Base-by-base conservation (phyloP, 2,888 invertebrate species). In the Eilema sororculum region DNA sequence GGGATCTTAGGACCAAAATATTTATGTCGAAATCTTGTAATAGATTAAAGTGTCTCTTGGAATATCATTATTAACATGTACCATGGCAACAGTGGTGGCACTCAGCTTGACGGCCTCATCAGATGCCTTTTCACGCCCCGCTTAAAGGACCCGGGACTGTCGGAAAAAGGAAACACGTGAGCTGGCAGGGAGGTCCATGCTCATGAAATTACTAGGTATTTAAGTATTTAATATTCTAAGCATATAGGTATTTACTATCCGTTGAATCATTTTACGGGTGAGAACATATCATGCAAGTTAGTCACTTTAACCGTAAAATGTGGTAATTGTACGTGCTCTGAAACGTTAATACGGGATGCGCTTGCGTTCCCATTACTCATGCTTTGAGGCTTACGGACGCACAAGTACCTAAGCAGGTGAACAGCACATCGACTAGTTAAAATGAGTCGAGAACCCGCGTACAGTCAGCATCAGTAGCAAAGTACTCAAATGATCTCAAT, bases 231-330 rank as follows among this genome's bases (percentile, higher is more conserved):
- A 57, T 58, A 58, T 58, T 24, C 58, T 16, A 28, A 13, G 33
- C 25, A 24, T 58, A 0, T 58, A 0, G 25, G 3, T 58, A 30
- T 22, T n/a, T n/a, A n/a, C n/a, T 24, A 24, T 9, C 25, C 12
- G 41, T 30, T 69, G 69, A 69, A 59, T 63, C 68, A 68, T 63
- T 68, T 28, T 24, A 59, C 13, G 25, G 30, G 28, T 56, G 60
- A 30, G 52, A 69, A 57, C 65, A 65, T 60, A 25, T 59, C n/a
- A 56, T 61, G 33, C 16, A 37, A 65, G 69, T 65, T 69, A 69
- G 69, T 69, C 69, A 69, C 56, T 65, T 69, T 61, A 69, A 52
- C 22, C 25, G 30, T 64, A 20, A 68, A 68, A 64, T 68, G 58
- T 68, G 3, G 46, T 24, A 46, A 59, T 59, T 24, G 65, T 69